phyloP scores from a whole-genome alignment of 2,888 invertebrate species.

The Holacanthella duospinosa region DNA sequence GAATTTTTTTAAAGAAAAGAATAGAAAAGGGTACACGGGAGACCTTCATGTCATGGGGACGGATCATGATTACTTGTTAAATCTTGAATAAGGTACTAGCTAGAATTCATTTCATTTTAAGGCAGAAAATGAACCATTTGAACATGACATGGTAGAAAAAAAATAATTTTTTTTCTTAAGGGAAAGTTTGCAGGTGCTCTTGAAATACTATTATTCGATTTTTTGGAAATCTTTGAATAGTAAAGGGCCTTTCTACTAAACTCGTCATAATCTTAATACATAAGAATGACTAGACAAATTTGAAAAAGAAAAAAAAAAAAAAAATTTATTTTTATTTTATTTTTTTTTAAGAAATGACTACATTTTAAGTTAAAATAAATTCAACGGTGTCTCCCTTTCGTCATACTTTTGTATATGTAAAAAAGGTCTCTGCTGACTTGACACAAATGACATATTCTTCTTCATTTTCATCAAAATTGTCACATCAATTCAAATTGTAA shows the following conservation, averaged over 20 bases:
- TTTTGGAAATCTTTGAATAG: too few relatives aligned
- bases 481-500: background rate
- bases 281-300: background rate
- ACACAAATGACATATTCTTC: too few relatives aligned
- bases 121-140: background rate
- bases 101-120: background rate
- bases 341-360: too few relatives aligned
- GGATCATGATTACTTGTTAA: background rate
- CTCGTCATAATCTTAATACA: background rate
- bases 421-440: too few relatives aligned
- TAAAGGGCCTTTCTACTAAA: too few relatives aligned
- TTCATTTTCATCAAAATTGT: too few relatives aligned
- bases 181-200: slow-evolving; percentile 33
- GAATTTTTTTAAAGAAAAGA: background rate
- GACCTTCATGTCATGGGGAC: background rate
- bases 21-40: background rate
- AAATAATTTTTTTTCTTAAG: slow-evolving; percentile 9
- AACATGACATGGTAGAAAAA: background rate
- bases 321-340: background rate
- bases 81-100: background rate
- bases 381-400: too few relatives aligned
- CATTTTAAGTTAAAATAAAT: too few relatives aligned
- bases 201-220: too few relatives aligned
- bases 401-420: too few relatives aligned
- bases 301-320: background rate